phyloP scores from a whole-genome alignment of 2,113 vertebrate genomes.

The Corythornis cristatus region DNA sequence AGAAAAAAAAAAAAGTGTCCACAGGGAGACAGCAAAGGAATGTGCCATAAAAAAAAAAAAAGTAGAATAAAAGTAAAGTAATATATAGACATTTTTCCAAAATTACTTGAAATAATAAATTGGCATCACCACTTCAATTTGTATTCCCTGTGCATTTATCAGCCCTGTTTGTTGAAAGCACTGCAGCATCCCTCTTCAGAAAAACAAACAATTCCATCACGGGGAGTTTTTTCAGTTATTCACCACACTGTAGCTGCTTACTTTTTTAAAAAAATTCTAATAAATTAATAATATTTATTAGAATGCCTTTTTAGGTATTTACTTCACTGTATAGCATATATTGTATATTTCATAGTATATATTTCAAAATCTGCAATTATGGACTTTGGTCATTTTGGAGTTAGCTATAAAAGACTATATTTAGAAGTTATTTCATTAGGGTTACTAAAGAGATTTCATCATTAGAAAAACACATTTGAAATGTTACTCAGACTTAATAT shows the following conservation, averaged over 20 bases:
- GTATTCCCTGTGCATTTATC: background rate
- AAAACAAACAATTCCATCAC: background rate
- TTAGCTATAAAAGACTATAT: background rate
- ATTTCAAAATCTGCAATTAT: background rate
- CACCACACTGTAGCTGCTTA: background rate
- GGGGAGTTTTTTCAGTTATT: background rate
- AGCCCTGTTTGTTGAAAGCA: background rate
- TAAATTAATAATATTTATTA: background rate
- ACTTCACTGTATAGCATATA: background rate
- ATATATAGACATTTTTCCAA: background rate
- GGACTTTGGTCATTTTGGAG: background rate
- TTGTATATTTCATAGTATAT: too few relatives aligned
- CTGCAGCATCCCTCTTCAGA: background rate
- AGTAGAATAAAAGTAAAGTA: constrained; percentile 13
- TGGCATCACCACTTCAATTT: background rate
- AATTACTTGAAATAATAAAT: constrained; percentile 29
- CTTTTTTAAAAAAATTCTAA: background rate
- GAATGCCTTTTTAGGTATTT: background rate
- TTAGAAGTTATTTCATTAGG: background rate
- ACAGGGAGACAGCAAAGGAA: background rate
- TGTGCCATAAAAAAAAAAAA: background rate
- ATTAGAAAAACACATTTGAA: background rate
- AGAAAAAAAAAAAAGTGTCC: constrained; percentile 21
- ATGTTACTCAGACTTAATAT: background rate
- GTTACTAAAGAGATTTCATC: constrained; percentile 13